Base-by-base conservation (phyloP, 2,797 vertebrate species). In the Thalassophryne amazonica region DNA sequence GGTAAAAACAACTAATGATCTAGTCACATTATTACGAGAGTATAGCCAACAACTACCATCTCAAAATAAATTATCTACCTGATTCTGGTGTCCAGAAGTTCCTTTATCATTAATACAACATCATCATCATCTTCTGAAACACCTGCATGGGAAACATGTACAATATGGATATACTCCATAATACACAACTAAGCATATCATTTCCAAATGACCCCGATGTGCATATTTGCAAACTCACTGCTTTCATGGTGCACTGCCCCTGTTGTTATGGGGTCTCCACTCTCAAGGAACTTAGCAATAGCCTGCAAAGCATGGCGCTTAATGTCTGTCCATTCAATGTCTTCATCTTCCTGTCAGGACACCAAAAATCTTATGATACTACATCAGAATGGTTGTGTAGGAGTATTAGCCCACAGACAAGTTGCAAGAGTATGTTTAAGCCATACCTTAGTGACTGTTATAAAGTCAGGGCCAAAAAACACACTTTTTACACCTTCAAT, bases 401-500 rank as follows among this genome's bases (percentile, higher is more conserved):
- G 1, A 43, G 15, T 9, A 24, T 20, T 46, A 35, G 47, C 3
- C 18, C 13, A 35, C 9, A 52, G 12, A 76, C 4, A 35, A 24
- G 8, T n/a, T 21, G 31, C 8, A 19, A 12, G 11, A 35, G 25
- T 11, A 36, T 7, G 52, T 61, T 8, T 11, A 15, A 13, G 45
- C 47, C 29, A 54, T 88, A 92, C 92, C 89, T 92, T 93, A 4
- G 90, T 93, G 49, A 93, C 62, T 27, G 92, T 93, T 48, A 93
- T 91, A 58, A 93, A 93, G 78, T 93, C 91, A 2, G 91, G 91
- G 4, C 92, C 92, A 67, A 91, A 92, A 73, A 93, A 93, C 27
- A 93, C 91, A 85, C 90, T 90, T 80, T 91, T 91, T 7, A 93
- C 88, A 17, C 92, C 92, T 65, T 92, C 88, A 4, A 93, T 89